Conservation (phyloP, 2,113 vertebrate genomes). For the Felis catus region F.catus_Fca126_mat1.0 CM031420.1:41559501-41560000, state of each 20-base stretch:
- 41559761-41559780: too few species aligned
- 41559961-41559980: background rate
- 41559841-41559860: too few species aligned
- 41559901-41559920: background rate
- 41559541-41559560: background rate
- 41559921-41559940: background rate
- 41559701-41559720: too few species aligned
- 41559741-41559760: too few species aligned
- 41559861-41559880: too few species aligned
- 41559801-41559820: too few species aligned
- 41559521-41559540: background rate
- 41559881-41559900: background rate
- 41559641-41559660: background rate
- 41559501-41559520: background rate
- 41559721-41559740: too few species aligned
- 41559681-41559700: too few species aligned
- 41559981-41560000: background rate
- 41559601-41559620: background rate
- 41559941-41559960: background rate
- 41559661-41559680: background rate
- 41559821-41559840: too few species aligned
- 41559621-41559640: background rate
- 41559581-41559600: background rate
- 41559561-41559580: background rate
- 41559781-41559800: too few species aligned